phyloP scores from a whole-genome alignment of 2,888 invertebrate genomes.

The Gymnoscelis rufifasciata region DNA sequence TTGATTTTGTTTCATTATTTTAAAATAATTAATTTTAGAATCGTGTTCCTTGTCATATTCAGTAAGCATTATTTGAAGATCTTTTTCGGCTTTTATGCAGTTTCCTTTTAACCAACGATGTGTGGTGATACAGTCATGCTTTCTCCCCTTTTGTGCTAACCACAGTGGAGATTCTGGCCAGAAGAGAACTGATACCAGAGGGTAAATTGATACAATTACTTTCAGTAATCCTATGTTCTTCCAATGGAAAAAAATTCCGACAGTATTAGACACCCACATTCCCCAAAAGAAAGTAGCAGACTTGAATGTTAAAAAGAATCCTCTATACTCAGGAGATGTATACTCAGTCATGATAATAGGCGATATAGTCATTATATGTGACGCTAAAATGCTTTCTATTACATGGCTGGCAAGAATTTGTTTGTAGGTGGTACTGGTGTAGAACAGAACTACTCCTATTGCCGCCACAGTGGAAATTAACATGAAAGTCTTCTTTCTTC shows the following conservation, averaged over 20 bases:
- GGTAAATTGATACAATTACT: slow-evolving; percentile 11
- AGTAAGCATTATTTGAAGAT: neutral
- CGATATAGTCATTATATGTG: no score
- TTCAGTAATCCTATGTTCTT: neutral
- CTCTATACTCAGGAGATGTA: slow-evolving; percentile 15
- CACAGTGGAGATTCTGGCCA: slow-evolving; percentile 34
- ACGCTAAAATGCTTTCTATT: no score
- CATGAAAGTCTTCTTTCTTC: no score
- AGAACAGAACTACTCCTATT: no score
- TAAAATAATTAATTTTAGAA: neutral
- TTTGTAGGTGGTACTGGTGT: no score
- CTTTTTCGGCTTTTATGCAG: neutral
- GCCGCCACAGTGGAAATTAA: no score
- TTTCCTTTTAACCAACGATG: neutral
- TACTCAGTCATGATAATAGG: no score
- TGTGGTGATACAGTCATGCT: slow-evolving; percentile 25
- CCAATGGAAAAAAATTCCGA: slow-evolving; percentile 14
- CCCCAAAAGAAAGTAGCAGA: slow-evolving; percentile 32
- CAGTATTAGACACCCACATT: slow-evolving; percentile 9
- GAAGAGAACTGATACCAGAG: slow-evolving; percentile 16
- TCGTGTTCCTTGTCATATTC: neutral
- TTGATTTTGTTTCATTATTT: neutral
- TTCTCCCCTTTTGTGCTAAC: slow-evolving; percentile 28
- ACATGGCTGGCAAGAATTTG: no score
- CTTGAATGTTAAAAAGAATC: slow-evolving; percentile 34